Percentiles rank a stretch among this genome's conserved stretches.
These are phyloP conservation scores for Drosophila trichaetosa DNA, from an alignment of 2,888 invertebrate species.

Conservation along the genomic window DNA sequence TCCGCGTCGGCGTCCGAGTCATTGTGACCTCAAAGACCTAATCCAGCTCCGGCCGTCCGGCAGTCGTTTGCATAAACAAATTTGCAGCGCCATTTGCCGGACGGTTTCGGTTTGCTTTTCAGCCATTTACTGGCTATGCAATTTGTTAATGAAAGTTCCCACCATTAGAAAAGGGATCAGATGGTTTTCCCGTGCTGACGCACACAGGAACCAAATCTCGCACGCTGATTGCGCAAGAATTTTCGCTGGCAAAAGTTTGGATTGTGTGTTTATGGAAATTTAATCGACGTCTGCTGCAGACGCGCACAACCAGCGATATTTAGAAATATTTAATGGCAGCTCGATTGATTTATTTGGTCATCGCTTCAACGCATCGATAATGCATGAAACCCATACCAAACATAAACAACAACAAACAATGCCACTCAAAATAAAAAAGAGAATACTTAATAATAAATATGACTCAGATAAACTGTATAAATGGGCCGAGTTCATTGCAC, in stretches of 20 bases:
- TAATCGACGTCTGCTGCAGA: conserved; percentile 39
- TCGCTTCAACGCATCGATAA: conserved; percentile 34
- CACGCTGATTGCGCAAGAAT: conserved; percentile 62
- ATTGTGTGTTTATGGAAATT: conserved; percentile 62
- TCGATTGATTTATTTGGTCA: conserved; percentile 49
- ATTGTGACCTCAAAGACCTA: conserved; percentile 17
- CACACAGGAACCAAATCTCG: conserved; percentile 60
- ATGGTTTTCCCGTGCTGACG: conserved; percentile 5
- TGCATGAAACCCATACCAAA: conserved; percentile 32
- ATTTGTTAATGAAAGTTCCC: conserved; percentile 76
- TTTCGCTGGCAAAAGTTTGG: conserved; percentile 46
- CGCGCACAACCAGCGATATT: conserved; percentile 35
- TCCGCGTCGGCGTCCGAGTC: not conserved
- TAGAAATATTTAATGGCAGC: conserved; percentile 23
- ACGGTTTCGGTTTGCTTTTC: conserved; percentile 58
- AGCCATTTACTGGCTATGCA: conserved; percentile 38
- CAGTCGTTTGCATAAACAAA: conserved; percentile 71
- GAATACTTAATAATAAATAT: conserved; percentile 11
- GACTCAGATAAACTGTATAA: conserved; percentile 49
- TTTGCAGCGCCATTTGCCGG: conserved; percentile 74
- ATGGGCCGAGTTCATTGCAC: conserved; percentile 65
- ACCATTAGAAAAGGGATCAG: conserved; percentile 77
- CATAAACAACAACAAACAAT: conserved; percentile 24
- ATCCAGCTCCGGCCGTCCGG: conserved; percentile 14
- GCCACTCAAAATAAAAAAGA: conserved; percentile 17